Evolutionary conservation across 2,888 invertebrate genomes (phyloP), one percentile per base, ranked within the genome.

Genomic region (Tridacna gigas): DNA sequence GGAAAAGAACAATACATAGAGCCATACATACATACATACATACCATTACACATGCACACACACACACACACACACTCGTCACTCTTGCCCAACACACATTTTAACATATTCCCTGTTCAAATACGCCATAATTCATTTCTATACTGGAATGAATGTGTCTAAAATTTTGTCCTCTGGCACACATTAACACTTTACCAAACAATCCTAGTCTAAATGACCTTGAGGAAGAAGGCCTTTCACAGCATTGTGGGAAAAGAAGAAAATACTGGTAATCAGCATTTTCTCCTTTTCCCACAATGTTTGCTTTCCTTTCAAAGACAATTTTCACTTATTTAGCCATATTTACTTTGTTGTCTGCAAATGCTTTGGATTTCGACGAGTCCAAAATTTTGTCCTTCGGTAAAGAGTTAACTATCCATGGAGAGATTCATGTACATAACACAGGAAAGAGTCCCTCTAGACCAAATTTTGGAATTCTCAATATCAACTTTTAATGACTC

Each of bases 261-360:
- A 63, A n/a, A 22, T 63, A 22, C 63, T 63, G n/a, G 63, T 63
- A n/a, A 63, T 22, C n/a, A 63, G 63, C 63, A 4, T 22, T 63
- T 63, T 63, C 63, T 63, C 25, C 63, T 22, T 63, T 63, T n/a
- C 25, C 22, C 63, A 63, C 63, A 63, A 63, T 63, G 20, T 63
- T 63, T 63, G 4, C 22, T 25, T 1, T 4, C 4, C 22, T 56
- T 56, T 3, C 1, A 1, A 9, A n/a, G 9, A 56, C 18, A 56
- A 56, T 3, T 37, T 37, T 37, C 37, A 37, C 37, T 37, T 37
- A n/a, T n/a, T 37, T 7, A 37, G 37, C 7, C 37, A 37, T 37
- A 4, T 20, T 20, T n/a, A n/a, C 9, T 3, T 56, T n/a, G n/a
- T 56, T 56, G n/a, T 56, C 20, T 5, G 56, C 20, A 56, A 56